These are phyloP conservation scores for Bettongia penicillata DNA, from an alignment of 2,113 vertebrate genomes.

Conservation along the genomic window DNA sequence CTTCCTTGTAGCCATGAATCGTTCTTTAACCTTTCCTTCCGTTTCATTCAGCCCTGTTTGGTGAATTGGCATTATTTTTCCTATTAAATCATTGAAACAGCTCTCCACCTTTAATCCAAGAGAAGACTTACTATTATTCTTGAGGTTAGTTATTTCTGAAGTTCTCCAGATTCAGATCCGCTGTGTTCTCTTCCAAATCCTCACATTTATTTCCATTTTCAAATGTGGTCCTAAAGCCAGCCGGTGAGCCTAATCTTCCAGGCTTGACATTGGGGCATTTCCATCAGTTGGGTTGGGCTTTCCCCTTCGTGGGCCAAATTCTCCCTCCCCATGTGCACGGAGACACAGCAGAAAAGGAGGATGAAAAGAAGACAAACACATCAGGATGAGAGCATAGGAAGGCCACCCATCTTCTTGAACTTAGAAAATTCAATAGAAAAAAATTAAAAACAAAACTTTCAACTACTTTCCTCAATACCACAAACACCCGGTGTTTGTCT, in stretches of 20 bases:
- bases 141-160: neutral
- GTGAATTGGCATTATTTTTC: neutral
- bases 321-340: neutral
- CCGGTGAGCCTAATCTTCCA: neutral
- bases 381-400: neutral
- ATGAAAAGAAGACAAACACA: neutral
- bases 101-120: conserved; percentile 11
- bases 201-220: conserved; percentile 29
- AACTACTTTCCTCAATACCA: conserved; percentile 2
- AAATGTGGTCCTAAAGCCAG: neutral
- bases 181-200: conserved; percentile 3
- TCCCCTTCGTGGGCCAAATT: conserved; percentile 14
- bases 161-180: conserved; percentile 5
- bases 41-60: conserved; percentile 30
- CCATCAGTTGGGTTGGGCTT: neutral
- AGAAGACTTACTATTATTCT: neutral
- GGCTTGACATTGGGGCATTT: neutral
- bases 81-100: neutral
- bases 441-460: neutral
- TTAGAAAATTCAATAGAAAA: conserved; percentile 1
- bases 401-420: neutral
- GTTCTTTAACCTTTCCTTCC: conserved; percentile 2
- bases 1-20: neutral
- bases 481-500: neutral
- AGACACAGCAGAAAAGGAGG: neutral